Conservation (phyloP, 2,797 vertebrate genomes). For the Leuciscus waleckii region DNA sequence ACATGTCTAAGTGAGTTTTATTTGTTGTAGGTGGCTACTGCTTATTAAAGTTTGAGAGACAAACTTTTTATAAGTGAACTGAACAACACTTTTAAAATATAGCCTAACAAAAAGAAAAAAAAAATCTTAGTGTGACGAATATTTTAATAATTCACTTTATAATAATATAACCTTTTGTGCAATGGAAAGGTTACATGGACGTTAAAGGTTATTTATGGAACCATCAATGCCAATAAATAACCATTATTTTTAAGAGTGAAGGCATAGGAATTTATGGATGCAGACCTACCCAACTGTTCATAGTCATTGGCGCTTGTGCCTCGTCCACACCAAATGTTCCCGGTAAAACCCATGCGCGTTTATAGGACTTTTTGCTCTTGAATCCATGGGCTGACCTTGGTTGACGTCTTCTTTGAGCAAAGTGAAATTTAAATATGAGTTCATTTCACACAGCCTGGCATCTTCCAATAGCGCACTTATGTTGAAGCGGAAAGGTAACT, state of each 20-base stretch:
- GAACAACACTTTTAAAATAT: neutral
- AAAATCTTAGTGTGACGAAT: neutral
- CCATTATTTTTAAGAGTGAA: neutral
- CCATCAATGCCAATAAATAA: neutral
- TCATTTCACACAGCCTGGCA: conserved; percentile 52
- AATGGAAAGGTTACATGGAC: neutral
- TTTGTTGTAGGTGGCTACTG: neutral
- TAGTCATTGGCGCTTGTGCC: conserved; percentile 79
- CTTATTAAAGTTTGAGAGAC: neutral
- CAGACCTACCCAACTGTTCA: conserved; percentile 83
- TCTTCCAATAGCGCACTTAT: conserved; percentile 54
- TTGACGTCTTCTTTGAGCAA: neutral
- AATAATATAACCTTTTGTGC: neutral
- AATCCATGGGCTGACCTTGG: conserved; percentile 20
- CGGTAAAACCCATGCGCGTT: conserved; percentile 83
- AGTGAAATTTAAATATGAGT: neutral
- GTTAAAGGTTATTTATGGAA: neutral
- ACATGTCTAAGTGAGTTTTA: too few relatives aligned
- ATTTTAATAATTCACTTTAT: neutral
- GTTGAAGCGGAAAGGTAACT: conserved; percentile 57
- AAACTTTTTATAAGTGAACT: neutral
- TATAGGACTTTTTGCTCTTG: conserved; percentile 56
- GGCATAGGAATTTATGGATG: neutral
- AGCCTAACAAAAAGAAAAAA: neutral
- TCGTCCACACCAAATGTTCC: conserved; percentile 91